Base-by-base conservation (phyloP, 2,113 vertebrate genomes). In the Embiotoca jacksoni region DNA sequence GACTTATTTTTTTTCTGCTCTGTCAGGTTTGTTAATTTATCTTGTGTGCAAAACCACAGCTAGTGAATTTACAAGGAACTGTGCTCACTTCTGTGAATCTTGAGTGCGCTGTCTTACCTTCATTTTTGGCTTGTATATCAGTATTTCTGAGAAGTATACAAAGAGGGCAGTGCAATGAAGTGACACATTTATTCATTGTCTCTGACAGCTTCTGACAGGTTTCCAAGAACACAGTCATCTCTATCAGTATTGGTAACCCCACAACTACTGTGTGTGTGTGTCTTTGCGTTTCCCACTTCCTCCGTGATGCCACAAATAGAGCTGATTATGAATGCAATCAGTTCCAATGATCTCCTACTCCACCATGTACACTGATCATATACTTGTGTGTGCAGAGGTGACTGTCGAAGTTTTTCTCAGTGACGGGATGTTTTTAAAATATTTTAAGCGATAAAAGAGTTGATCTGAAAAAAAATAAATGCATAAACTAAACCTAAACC, bases 201-300 rank as follows among this genome's bases (percentile, higher is more conserved):
- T 78, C 44, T 83, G 71, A 85, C 72, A 53, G 64, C 67, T 49
- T 77, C 47, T 85, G 63, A 89, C 82, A 80, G 53, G 80, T 90
- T 93, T 93, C 91, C 79, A 88, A 92, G 92, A 93, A 93, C 81
- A 70, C 75, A 30, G 81, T 75, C 80, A 79, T 80, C 75, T 87
- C 83, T 78, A 86, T 92, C 89, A 74, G 78, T 37, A n/a, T 72
- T 84, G 64, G 78, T 82, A 86, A 88, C 82, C 82, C 65, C 47
- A 78, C 66, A 70, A 65, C 59, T 77, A 9, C 47, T 36, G 64
- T 65, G 53, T 13, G 56, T 13, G 15, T 65, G 78, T 74, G 57
- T 69, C 47, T 72, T 75, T 72, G 60, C 63, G 63, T 61, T 81
- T 58, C 82, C 86, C 89, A 91, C 91, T 88, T 92, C 91, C 90